Percentiles rank a stretch among this genome's conserved stretches.
phyloP scores from a whole-genome alignment of 2,113 vertebrate species.

The Elanus axillaris region DNA sequence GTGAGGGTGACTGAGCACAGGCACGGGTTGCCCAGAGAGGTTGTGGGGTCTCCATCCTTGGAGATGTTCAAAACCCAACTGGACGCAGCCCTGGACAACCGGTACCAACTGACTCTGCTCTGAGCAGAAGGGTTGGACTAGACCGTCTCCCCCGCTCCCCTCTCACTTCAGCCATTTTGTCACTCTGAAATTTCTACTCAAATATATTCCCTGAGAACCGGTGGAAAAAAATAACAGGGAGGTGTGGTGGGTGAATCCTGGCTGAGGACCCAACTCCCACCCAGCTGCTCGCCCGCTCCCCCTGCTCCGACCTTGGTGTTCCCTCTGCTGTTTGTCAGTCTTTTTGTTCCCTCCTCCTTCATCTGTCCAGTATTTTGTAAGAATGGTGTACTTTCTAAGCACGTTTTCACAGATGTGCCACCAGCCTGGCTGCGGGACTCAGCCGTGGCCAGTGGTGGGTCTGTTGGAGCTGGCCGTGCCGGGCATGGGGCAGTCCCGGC shows the following conservation, averaged over 20 bases:
- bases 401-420: neutral
- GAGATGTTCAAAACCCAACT: neutral
- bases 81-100: neutral
- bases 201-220: neutral
- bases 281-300: rapidly evolving
- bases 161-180: neutral
- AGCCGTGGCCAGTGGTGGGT: neutral
- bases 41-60: too few species aligned
- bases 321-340: neutral
- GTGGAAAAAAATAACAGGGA: neutral
- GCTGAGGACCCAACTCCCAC: neutral
- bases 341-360: neutral
- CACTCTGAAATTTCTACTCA: neutral
- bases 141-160: neutral
- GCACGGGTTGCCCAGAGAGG: neutral
- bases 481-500: rapidly evolving
- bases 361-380: neutral
- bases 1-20: neutral
- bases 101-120: neutral
- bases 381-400: neutral
- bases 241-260: neutral
- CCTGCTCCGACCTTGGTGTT: neutral
- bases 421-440: neutral
- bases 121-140: neutral
- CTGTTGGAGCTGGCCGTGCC: neutral